Base-by-base conservation (phyloP, 2,888 invertebrate genomes). In the Nephrotoma flavescens region DNA sequence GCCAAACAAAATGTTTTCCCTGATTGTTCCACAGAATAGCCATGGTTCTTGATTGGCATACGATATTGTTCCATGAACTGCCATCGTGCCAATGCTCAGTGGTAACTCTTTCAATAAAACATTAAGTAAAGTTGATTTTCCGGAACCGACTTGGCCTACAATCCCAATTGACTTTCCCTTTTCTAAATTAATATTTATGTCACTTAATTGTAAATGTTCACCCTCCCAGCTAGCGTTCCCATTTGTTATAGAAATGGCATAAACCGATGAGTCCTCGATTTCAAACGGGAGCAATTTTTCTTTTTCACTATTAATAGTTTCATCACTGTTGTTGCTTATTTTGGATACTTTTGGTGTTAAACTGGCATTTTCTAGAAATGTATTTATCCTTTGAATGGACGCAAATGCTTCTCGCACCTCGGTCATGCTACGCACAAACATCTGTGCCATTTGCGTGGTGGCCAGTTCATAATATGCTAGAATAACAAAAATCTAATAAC, bases 1-100 rank as follows among this genome's bases (percentile, higher is more conserved):
- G 41, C 97, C 97, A 90, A 98, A 97, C n/a, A 96, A 90, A 89
- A 98, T 96, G 91, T 98, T 98, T 89, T 97, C 96, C 86, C 96
- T 92, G 0, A 98, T 93, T 0, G 96, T 95, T 19, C 94, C 94
- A 0, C 94, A 94, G 90, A 96, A 96, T 0, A 96, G 93, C 97
- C 97, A 98, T 6, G 97, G 94, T 90, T 97, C 96, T 91, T 97
- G 97, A 88, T 95, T 93, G 0, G 96, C 96, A 90, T 97, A 97
- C 42, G 95, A 94, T n/a, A 95, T 87, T 47, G 90, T 92, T 2
- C 95, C 97, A 86, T 93, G 93, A 12, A 96, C 92, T 87, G 93
- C 92, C 19, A 96, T 91, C 11, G 89, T 89, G 2, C 94, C 94
- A 57, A 88, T 88, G 11, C 89, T 88, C 44, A 94, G 90, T 0